Conservation (phyloP, 2,113 vertebrate genomes). For the Centrocercus urophasianus region DNA sequence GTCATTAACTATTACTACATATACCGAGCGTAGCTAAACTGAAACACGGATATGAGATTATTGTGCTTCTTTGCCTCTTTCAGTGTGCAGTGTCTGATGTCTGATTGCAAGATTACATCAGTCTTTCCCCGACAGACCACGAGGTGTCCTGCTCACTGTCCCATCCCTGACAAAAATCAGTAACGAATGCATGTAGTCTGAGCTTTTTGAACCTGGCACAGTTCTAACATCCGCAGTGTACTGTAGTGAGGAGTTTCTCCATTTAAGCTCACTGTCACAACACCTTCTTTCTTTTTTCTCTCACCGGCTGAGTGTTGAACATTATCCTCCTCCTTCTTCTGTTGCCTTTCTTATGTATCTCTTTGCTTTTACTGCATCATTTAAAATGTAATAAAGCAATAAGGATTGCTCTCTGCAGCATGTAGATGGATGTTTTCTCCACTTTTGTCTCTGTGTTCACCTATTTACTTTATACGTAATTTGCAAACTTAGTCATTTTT, state of each 20-base stretch:
- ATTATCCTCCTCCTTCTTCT: not conserved
- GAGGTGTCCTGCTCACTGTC: not conserved
- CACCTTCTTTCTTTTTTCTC: not conserved
- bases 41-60: too few relatives aligned
- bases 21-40: not conserved
- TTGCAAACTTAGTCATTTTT: not conserved
- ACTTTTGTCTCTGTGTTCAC: not conserved
- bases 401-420: not conserved
- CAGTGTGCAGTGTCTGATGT: not conserved
- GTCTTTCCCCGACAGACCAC: not conserved
- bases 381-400: not conserved
- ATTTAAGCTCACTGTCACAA: not conserved
- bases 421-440: not conserved
- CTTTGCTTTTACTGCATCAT: not conserved
- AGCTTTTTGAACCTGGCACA: not conserved
- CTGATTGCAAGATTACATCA: not conserved
- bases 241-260: not conserved
- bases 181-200: not conserved
- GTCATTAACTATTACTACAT: not conserved
- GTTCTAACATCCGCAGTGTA: not conserved
- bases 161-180: too few relatives aligned
- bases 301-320: not conserved
- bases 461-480: not conserved
- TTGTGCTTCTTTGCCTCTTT: not conserved
- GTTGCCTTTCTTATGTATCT: not conserved